A percentile compares a stretch with the other conserved stretches of the same genome.
Conservation (phyloP, 2,113 vertebrate species). For the Bos javanicus region DNA sequence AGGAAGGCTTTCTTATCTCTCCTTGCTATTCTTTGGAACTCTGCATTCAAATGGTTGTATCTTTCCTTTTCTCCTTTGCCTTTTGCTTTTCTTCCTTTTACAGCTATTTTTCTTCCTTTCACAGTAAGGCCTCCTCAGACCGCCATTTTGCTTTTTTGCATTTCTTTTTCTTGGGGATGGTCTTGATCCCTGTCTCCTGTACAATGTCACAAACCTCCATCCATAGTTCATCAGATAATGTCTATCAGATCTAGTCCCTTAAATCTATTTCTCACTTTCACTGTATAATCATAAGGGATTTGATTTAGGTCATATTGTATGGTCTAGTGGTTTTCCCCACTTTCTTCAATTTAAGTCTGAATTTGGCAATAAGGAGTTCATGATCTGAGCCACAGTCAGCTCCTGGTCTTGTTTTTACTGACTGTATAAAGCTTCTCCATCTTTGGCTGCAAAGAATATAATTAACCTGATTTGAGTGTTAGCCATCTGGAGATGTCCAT, state of each 20-base stretch:
- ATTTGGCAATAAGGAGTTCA: not conserved
- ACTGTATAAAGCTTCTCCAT: not conserved
- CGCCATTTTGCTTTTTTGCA: not conserved
- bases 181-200: not conserved
- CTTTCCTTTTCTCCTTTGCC: not conserved
- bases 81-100: not conserved
- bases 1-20: not conserved
- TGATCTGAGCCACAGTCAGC: not conserved
- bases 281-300: not conserved
- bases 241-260: not conserved
- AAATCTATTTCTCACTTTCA: not conserved
- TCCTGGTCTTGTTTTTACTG: not conserved
- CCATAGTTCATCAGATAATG: not conserved
- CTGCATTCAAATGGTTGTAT: not conserved
- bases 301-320: not conserved
- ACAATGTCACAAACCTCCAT: not conserved
- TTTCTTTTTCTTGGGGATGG: not conserved
- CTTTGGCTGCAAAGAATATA: not conserved
- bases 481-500: not conserved
- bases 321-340: not conserved
- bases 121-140: not conserved
- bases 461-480: not conserved
- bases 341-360: not conserved
- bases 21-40: not conserved
- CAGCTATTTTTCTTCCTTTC: not conserved